Evolutionary conservation across 2,888 invertebrate species (phyloP).

Genomic region (Drosophila kuntzei): DNA sequence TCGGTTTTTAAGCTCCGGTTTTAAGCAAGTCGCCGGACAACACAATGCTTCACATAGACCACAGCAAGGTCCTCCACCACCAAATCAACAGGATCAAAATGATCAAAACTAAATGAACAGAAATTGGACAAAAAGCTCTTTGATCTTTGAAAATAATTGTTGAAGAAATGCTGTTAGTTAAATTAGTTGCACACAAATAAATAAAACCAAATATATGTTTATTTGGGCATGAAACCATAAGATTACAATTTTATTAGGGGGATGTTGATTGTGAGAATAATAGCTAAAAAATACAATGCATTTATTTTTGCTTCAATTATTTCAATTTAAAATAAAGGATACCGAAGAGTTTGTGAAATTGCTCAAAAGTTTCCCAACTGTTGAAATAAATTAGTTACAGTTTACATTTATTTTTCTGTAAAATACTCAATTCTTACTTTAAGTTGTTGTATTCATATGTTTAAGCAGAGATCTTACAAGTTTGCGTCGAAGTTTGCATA

Average conservation of each 20-base stretch:
- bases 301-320: no score
- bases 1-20: conserved; percentile 33
- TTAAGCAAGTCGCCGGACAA: conserved; percentile 33
- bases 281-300: no score
- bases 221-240: background rate
- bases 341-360: background rate
- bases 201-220: background rate
- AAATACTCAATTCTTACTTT: conserved; percentile 7
- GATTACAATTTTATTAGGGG: no score
- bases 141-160: background rate
- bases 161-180: conserved; percentile 15
- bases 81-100: conserved; percentile 12
- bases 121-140: background rate
- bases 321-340: background rate
- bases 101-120: conserved; percentile 15
- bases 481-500: conserved; percentile 27
- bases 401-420: conserved; percentile 1
- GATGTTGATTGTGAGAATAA: no score
- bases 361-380: background rate
- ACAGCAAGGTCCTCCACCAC: conserved; percentile 27
- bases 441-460: conserved; percentile 3
- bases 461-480: conserved; percentile 17
- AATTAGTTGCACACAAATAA: conserved; percentile 26
- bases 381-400: conserved; percentile 4
- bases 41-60: conserved; percentile 1